phyloP scores from a whole-genome alignment of 2,888 invertebrate genomes.

The Epinotia ramella region DNA sequence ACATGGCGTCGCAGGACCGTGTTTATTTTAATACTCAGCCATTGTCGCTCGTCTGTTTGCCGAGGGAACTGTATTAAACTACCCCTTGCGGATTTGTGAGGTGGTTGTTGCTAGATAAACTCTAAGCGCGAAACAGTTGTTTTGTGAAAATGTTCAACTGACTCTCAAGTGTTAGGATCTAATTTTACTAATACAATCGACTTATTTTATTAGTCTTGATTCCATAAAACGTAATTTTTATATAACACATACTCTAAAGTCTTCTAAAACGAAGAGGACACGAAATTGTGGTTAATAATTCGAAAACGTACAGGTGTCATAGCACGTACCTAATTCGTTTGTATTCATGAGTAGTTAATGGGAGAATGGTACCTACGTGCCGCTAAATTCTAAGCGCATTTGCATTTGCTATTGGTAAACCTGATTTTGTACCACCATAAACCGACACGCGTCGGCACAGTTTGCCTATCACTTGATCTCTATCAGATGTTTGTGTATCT shows the following conservation, averaged over 20 bases:
- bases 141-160: conserved; percentile 6
- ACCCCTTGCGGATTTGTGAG: conserved; percentile 72
- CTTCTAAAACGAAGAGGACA: no score
- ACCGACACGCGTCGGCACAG: no score
- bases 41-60: conserved; percentile 79
- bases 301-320: neutral
- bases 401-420: neutral
- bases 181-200: neutral
- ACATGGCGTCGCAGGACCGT: conserved; percentile 73
- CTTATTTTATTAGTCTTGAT: no score
- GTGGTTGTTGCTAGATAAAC: conserved; percentile 54
- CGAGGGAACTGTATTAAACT: conserved; percentile 74
- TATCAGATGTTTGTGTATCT: neutral
- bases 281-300: neutral
- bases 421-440: neutral
- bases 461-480: neutral
- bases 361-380: neutral
- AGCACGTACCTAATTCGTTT: neutral
- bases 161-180: neutral
- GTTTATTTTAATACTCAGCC: conserved; percentile 85
- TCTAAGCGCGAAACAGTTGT: conserved; percentile 30
- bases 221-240: no score
- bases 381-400: neutral
- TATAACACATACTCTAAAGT: no score
- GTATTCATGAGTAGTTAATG: neutral